Evolutionary conservation across 1,140 invertebrate genomes (phyloP).

Genomic region (Eumaeus atala): DNA sequence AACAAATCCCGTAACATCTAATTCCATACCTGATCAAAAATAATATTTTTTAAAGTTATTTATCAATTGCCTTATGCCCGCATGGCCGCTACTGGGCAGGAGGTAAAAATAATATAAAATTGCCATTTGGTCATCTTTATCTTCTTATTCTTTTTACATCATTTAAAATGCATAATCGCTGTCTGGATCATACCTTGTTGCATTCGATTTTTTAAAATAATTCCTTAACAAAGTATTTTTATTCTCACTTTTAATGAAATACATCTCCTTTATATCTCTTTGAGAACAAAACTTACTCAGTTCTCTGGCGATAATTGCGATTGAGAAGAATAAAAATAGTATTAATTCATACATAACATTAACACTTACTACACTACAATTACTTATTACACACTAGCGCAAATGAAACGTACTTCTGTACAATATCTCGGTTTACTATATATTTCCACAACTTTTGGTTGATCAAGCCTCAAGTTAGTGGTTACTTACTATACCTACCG

Average conservation of each 20-base stretch:
- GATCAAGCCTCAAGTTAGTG: conserved; percentile 11
- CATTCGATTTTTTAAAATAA: not conserved
- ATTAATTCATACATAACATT: conserved; percentile 4
- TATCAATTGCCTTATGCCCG: conserved; percentile 25
- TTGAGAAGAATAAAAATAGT: conserved; percentile 20
- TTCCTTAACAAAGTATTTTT: not conserved
- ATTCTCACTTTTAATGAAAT: not conserved
- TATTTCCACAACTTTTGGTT: conserved; percentile 16
- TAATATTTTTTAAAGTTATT: conserved; percentile 27
- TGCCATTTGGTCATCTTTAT: conserved; percentile 20
- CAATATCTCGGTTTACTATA: conserved; percentile 19
- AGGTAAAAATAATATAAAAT: conserved; percentile 27
- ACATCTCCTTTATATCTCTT: not conserved
- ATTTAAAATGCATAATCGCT: conserved; percentile 18
- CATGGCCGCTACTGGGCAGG: conserved; percentile 25
- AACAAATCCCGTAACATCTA: conserved; percentile 22
- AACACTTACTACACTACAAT: conserved; percentile 14
- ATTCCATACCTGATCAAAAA: conserved; percentile 23
- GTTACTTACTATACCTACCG: conserved; percentile 1
- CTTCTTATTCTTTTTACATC: conserved; percentile 19
- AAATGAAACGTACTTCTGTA: no score
- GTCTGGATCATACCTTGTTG: conserved; percentile 9
- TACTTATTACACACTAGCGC: no score
- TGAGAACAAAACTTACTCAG: conserved; percentile 16
- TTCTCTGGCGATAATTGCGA: conserved; percentile 24